Evolutionary conservation across 2,113 vertebrate species (phyloP).

Genomic region (Delphinapterus leucas): DNA sequence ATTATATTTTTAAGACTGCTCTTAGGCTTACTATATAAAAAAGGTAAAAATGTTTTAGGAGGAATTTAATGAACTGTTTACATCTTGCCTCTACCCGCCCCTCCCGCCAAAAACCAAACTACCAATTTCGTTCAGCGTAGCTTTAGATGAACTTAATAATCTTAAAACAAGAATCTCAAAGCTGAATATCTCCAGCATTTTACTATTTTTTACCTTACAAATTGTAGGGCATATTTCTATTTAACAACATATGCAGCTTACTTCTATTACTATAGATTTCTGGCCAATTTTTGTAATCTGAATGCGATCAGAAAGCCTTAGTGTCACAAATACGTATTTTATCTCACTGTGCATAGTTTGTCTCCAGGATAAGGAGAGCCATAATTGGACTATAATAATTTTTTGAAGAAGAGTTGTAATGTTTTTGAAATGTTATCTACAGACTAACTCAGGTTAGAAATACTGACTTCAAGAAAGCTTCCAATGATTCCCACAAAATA

Average conservation of each 20-base stretch:
- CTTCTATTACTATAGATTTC: background rate
- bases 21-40: background rate
- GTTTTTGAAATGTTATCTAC: background rate
- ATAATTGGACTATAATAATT: background rate
- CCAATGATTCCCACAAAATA: background rate
- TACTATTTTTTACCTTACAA: background rate
- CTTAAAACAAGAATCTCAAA: constrained; percentile 23
- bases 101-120: background rate
- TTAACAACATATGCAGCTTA: background rate
- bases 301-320: background rate
- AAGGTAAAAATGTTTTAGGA: background rate
- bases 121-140: background rate
- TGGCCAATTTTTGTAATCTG: background rate
- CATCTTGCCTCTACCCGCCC: background rate
- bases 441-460: background rate
- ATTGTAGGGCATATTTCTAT: background rate
- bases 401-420: background rate
- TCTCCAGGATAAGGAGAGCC: background rate
- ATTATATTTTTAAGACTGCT: background rate
- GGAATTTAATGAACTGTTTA: background rate
- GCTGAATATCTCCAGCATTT: background rate
- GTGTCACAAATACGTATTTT: background rate
- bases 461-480: constrained; percentile 9
- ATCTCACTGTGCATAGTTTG: background rate
- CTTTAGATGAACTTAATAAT: background rate